phyloP scores from a whole-genome alignment of 2,797 vertebrate genomes.

The Parambassis ranga region DNA sequence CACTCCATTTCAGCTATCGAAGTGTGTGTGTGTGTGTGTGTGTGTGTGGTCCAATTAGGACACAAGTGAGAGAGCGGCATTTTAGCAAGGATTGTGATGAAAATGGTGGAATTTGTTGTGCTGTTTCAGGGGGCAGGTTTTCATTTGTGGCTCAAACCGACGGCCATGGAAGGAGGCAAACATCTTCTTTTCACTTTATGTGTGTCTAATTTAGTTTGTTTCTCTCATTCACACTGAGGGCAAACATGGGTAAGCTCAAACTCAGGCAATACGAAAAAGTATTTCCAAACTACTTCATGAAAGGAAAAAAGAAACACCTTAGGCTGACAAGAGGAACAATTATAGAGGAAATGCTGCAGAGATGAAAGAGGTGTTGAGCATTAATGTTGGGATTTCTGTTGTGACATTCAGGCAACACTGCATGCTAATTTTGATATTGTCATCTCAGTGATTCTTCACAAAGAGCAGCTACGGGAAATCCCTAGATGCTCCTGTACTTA shows the following conservation, averaged over 20 bases:
- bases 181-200: constrained; percentile 13
- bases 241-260: background rate
- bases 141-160: background rate
- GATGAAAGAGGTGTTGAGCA: constrained; percentile 6
- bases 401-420: constrained; percentile 16
- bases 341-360: background rate
- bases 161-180: background rate
- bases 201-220: constrained; percentile 8
- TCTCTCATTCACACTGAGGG: background rate
- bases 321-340: constrained; percentile 19
- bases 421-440: constrained; percentile 7
- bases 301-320: constrained; percentile 6
- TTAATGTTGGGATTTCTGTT: constrained; percentile 12
- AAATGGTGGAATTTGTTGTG: constrained; percentile 20
- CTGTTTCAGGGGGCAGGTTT: background rate
- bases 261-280: background rate
- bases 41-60: constrained; percentile 36
- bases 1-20: background rate
- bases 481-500: background rate
- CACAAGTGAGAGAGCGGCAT: constrained; percentile 20
- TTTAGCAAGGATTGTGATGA: constrained; percentile 39
- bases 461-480: constrained; percentile 13
- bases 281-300: constrained; percentile 9
- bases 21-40: background rate
- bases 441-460: background rate